These are phyloP conservation scores for Pogoniulus pusillus DNA, from an alignment of 2,797 vertebrate genomes.

Conservation along the genomic window DNA sequence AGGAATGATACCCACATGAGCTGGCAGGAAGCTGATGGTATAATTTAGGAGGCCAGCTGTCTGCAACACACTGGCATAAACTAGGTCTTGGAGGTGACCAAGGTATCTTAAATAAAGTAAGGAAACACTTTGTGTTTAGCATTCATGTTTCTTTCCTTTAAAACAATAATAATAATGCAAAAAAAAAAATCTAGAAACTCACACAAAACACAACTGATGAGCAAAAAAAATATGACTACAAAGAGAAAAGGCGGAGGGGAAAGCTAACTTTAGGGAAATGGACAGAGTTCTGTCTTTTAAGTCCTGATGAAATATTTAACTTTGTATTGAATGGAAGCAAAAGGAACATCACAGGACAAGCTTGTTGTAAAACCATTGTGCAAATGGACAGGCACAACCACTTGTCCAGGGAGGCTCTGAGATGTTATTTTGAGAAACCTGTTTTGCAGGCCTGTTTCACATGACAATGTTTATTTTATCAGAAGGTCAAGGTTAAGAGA, in stretches of 20 bases:
- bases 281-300: background rate
- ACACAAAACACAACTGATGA: background rate
- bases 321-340: background rate
- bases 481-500: background rate
- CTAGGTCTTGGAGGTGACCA: background rate
- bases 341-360: background rate
- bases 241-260: accelerated
- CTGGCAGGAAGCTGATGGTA: background rate
- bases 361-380: background rate
- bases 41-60: background rate
- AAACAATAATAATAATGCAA: background rate
- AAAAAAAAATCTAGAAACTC: background rate
- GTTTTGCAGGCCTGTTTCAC: background rate
- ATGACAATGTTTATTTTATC: background rate
- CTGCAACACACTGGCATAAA: background rate
- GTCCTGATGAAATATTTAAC: constrained; percentile 2
- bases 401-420: background rate
- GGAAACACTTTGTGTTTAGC: background rate
- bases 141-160: background rate
- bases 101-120: background rate
- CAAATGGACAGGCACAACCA: background rate
- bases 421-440: background rate
- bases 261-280: background rate
- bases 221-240: background rate
- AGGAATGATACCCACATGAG: background rate